Base-by-base conservation (phyloP, 1,140 invertebrate genomes). In the Drosophila novamexicana region DNA sequence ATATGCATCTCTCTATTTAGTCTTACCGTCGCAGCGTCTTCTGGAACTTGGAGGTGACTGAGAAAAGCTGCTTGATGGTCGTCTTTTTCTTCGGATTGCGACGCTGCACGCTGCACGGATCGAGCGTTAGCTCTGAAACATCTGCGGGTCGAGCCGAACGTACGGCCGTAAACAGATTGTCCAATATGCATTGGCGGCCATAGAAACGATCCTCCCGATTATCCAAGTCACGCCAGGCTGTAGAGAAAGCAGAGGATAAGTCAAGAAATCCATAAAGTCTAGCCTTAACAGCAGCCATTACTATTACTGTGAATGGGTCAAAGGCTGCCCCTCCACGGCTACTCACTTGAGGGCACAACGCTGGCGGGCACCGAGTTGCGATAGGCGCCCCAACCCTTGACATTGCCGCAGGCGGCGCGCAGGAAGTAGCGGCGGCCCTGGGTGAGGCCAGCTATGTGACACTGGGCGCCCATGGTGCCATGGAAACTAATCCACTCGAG, bases 11-110 rank as follows among this genome's bases (percentile, higher is more conserved):
- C 8, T 29, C 29, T 4, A 6, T 1, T 7, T 29, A 6, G n/a
- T 9, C 96, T 32, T 32, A 86, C 83, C 97, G 96, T 91, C 97
- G 95, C 40, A 99, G 93, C 85, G 96, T 96, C 92, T 98, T 99
- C 91, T 98, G 97, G 91, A 99, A 99, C 93, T 99, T 99, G 77
- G 97, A 97, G 8, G 97, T 96, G 3, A 97, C 96, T 0, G 97
- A 97, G 91, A 99, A 99, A 1, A 99, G 94, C 89, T 98, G 97
- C 80, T 98, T 97, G 49, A 99, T 97, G 49, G 97, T 97, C 56
- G 97, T 97, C 67, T 97, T 97, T 91, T 98, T 97, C 88, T 95
- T 95, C 79, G 96, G 94, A 84, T 94, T 93, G 92, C 96, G 94
- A 70, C 94, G 92, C 90, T 96, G 94, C 2, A 93, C 94, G 3